phyloP scores from a whole-genome alignment of 1,140 invertebrate genomes.

The Pseudomyrmex gracilis region DNA sequence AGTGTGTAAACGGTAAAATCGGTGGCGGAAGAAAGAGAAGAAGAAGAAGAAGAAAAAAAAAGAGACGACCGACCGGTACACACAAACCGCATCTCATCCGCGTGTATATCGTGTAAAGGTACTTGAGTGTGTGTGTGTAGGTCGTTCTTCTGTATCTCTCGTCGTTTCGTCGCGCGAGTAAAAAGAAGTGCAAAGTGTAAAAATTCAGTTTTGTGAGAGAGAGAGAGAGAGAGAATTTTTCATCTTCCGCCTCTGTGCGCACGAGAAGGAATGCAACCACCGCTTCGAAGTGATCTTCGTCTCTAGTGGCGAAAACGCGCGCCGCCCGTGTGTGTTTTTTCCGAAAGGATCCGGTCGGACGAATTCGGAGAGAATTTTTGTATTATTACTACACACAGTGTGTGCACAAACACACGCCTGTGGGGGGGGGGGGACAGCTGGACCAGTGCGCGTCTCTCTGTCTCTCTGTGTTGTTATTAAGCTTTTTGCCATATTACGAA shows the following conservation, averaged over 20 bases:
- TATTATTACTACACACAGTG: too few species aligned
- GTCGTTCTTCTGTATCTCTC: too few species aligned
- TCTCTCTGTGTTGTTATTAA: conserved; percentile 34
- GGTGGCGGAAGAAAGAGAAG: background rate
- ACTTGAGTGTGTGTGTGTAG: too few species aligned
- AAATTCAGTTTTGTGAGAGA: background rate
- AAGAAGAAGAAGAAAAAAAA: background rate
- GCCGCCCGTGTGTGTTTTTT: conserved; percentile 4
- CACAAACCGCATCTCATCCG: too few species aligned
- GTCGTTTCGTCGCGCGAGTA: too few species aligned
- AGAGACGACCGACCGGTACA: background rate
- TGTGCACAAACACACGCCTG: too few species aligned
- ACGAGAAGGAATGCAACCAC: too few species aligned
- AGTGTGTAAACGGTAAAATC: background rate
- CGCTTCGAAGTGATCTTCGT: conserved; percentile 54
- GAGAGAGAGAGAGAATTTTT: conserved; percentile 5
- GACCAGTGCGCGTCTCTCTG: background rate
- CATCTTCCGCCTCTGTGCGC: conserved; percentile 61
- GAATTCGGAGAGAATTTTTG: too few species aligned
- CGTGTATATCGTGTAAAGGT: too few species aligned
- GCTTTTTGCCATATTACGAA: background rate
- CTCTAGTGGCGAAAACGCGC: conserved; percentile 59
- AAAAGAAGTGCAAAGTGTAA: too few species aligned
- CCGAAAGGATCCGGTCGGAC: too few species aligned
- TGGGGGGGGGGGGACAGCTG: background rate